Conservation (phyloP, 2,888 invertebrate genomes). For the Sarcophaga rosellei region DNA sequence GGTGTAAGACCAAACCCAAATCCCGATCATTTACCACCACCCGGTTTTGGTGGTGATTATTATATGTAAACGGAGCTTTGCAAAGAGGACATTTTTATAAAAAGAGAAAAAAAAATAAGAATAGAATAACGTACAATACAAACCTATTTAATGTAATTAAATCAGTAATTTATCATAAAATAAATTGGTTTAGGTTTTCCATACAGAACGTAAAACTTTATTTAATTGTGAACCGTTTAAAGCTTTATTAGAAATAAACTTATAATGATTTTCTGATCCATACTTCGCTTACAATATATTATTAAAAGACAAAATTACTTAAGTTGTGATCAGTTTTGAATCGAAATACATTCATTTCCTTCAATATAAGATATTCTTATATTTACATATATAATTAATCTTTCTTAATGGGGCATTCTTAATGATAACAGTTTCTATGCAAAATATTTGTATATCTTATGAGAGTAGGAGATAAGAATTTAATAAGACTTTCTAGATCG, state of each 20-base stretch:
- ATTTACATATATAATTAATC: too few relatives aligned
- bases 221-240: not conserved
- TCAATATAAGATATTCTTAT: too few relatives aligned
- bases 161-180: not conserved
- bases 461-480: too few relatives aligned
- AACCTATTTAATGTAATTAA: not conserved
- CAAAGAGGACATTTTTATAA: not conserved
- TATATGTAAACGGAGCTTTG: constrained; percentile 73
- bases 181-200: not conserved
- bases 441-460: too few relatives aligned
- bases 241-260: not conserved
- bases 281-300: too few relatives aligned
- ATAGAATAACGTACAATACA: not conserved
- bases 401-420: too few relatives aligned
- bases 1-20: constrained; percentile 83
- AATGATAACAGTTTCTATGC: too few relatives aligned
- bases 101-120: not conserved
- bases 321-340: too few relatives aligned
- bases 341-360: too few relatives aligned
- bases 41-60: constrained; percentile 82
- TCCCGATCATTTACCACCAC: constrained; percentile 87
- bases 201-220: not conserved
- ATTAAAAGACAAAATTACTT: too few relatives aligned
- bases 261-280: too few relatives aligned
- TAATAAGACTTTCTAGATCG: too few relatives aligned